Base-by-base conservation (phyloP, 1,140 invertebrate species). In the Brachystomella parvula region DNA sequence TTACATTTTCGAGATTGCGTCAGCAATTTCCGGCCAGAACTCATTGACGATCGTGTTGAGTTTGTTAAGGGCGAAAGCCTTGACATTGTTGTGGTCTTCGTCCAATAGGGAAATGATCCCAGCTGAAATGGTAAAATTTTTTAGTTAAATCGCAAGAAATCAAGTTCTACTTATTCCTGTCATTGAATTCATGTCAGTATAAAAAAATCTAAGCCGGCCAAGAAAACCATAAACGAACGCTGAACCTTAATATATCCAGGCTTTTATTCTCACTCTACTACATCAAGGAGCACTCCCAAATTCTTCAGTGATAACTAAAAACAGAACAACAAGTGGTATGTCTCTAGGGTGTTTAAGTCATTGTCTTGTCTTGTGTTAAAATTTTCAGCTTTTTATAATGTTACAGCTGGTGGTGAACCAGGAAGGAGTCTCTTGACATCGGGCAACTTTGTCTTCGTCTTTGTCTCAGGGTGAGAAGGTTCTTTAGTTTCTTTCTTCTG, bases 21-120 rank as follows among this genome's bases (percentile, higher is more conserved):
- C 96, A 0, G 94, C 96, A 69, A 98, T 97, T 81, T 98, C 95
- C 21, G 94, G 92, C 95, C 95, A 98, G 80, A 98, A 98, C 78
- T 96, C 90, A 78, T 97, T 93, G 0, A 98, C 94, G 76, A 98
- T 92, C 74, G 85, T 84, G 78, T 98, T 89, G 49, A 98, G 80
- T 75, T 94, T 94, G 74, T 89, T 88, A 61, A 87, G 75, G 26
- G 95, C 94, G 79, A 96, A 98, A 1, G 92, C 86, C 80, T 96
- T 95, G 53, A 98, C 81, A 79, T 96, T 92, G 21, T 88, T 84
- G 80, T 91, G 89, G 31, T 90, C 88, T 78, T 98, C 95, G 78
- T 98, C 93, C 62, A 98, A 82, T 67, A 98, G 85, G 77, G 94
- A 93, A 74, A 98, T 92, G 70, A 98, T 94, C 75, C 95, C 96